Evolutionary conservation across 2,797 vertebrate species (phyloP).

Genomic region (Spatula clypeata): DNA sequence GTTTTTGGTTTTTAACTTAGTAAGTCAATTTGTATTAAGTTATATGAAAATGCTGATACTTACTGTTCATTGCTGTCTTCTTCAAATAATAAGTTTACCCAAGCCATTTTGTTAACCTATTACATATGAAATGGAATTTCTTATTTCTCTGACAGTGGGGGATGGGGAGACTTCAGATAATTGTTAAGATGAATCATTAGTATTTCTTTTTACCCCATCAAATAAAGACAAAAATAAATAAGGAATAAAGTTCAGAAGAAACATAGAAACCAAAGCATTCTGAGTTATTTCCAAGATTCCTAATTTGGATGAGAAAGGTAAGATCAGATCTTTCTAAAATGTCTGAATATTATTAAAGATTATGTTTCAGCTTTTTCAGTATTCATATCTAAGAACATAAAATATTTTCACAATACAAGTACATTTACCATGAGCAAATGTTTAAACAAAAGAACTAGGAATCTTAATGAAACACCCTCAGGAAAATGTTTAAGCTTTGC

Average conservation of each 20-base stretch:
- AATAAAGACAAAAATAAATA: conserved; percentile 7
- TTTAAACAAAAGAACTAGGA: conserved; percentile 87
- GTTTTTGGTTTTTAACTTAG: not conserved
- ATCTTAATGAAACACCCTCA: conserved; percentile 87
- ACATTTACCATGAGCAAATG: conserved; percentile 87
- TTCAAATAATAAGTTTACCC: conserved; percentile 50
- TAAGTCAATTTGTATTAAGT: not conserved
- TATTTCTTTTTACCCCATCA: not conserved
- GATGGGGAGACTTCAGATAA: not conserved
- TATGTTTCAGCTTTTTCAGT: conserved; percentile 78
- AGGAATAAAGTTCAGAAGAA: conserved; percentile 33
- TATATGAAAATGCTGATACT: conserved; percentile 51
- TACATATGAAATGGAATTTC: conserved; percentile 31
- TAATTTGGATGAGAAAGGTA: conserved; percentile 2
- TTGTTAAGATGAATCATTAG: not conserved
- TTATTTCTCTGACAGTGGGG: conserved; percentile 1
- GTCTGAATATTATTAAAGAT: conserved; percentile 72
- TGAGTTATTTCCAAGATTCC: not conserved
- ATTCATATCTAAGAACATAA: conserved; percentile 85
- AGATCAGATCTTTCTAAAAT: conserved; percentile 51
- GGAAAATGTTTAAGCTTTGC: conserved; percentile 88
- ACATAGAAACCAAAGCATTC: conserved; percentile 12
- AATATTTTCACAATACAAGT: conserved; percentile 88
- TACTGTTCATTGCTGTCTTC: conserved; percentile 5
- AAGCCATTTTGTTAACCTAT: conserved; percentile 47